Conservation (phyloP, 2,797 vertebrate species). For the Fistularia commersonii region DNA sequence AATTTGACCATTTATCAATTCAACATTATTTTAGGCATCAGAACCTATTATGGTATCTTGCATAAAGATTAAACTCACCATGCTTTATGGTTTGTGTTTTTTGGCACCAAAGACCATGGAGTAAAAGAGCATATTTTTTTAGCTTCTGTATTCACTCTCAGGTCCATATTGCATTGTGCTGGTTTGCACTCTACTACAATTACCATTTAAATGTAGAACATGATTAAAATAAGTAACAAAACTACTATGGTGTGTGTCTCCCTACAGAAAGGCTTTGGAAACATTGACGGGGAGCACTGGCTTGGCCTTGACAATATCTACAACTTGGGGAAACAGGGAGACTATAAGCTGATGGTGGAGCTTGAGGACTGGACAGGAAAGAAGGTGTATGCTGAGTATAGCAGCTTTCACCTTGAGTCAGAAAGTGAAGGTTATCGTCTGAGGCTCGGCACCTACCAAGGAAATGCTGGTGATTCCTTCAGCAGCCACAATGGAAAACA, state of each 20-base stretch:
- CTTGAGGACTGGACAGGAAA: conserved; percentile 98
- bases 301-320: conserved; percentile 95
- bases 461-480: conserved; percentile 95
- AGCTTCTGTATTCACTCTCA: too few species aligned
- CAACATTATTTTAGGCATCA: conserved; percentile 12
- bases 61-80: too few species aligned
- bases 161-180: neutral
- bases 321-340: conserved; percentile 88
- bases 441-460: conserved; percentile 92
- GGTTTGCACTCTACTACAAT: neutral
- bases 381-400: conserved; percentile 97
- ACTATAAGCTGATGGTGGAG: conserved; percentile 93
- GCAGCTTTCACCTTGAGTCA: conserved; percentile 90
- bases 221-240: conserved; percentile 5
- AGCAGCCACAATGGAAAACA: conserved; percentile 95
- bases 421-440: conserved; percentile 90
- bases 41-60: neutral
- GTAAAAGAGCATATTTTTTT: too few species aligned
- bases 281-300: conserved; percentile 95
- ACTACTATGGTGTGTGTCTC: neutral
- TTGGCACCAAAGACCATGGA: too few species aligned
- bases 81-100: too few species aligned
- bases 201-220: neutral
- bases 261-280: conserved; percentile 93
- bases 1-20: conserved; percentile 28